Evolutionary conservation across 2,888 invertebrate species (phyloP).

Genomic region (Lordiphosa fenestrarum): DNA sequence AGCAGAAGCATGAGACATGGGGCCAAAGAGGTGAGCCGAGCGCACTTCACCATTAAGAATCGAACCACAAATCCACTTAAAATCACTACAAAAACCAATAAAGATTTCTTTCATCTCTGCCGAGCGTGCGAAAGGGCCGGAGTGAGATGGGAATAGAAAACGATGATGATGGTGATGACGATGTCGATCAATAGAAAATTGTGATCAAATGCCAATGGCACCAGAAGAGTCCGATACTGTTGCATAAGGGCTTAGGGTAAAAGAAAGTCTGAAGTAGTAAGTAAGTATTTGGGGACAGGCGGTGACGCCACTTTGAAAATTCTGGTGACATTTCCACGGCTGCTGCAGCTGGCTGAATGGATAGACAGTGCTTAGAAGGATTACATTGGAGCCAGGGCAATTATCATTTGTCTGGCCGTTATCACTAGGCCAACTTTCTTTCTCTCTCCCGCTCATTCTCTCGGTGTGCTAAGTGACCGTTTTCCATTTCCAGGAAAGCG

Average conservation of each 20-base stretch:
- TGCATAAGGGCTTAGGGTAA: conserved; percentile 27
- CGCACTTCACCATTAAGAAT: conserved; percentile 77
- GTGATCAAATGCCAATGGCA: conserved; percentile 36
- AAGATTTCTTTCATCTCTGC: conserved; percentile 69
- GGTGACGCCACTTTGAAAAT: conserved; percentile 69
- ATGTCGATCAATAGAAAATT: conserved; percentile 62
- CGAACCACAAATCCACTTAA: conserved; percentile 77
- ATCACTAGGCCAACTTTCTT: conserved; percentile 28
- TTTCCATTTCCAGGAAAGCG: conserved; percentile 56
- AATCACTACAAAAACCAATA: conserved; percentile 76
- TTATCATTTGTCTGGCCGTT: conserved; percentile 75
- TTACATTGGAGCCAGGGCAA: conserved; percentile 77
- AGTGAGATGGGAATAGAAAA: conserved; percentile 22
- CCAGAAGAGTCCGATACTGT: no score
- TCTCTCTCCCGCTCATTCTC: conserved; percentile 13
- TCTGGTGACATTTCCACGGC: conserved; percentile 50
- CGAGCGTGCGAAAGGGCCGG: conserved; percentile 33
- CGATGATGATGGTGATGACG: conserved; percentile 38
- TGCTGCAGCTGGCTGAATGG: neutral
- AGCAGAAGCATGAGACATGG: conserved; percentile 34
- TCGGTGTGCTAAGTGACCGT: conserved; percentile 2
- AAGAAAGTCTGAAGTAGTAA: conserved; percentile 35
- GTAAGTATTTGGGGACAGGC: conserved; percentile 25
- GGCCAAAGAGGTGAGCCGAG: conserved; percentile 18
- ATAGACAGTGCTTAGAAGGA: conserved; percentile 35